Conservation (phyloP, 1,140 invertebrate species). For the Anthonomus grandis region DNA sequence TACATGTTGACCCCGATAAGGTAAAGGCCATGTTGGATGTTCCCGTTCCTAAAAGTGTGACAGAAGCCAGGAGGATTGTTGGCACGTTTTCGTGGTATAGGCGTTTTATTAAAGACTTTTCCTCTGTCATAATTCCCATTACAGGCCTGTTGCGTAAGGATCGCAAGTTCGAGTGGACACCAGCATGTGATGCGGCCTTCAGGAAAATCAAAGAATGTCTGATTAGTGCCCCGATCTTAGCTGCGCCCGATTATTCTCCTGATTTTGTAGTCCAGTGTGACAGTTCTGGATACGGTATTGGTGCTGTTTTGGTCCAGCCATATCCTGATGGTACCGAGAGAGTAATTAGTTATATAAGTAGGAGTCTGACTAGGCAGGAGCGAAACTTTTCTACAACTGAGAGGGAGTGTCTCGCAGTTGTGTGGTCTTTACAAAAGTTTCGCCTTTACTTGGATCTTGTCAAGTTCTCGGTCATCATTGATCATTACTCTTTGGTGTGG, state of each 20-base stretch:
- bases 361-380: slow-evolving; percentile 40
- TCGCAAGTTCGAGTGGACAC: slow-evolving; percentile 27
- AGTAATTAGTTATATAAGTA: slow-evolving; percentile 51
- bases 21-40: slow-evolving; percentile 36
- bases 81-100: slow-evolving; percentile 49
- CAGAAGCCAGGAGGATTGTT: slow-evolving; percentile 44
- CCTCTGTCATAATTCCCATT: slow-evolving; percentile 3
- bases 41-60: slow-evolving; percentile 32
- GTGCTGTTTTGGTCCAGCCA: slow-evolving; percentile 28
- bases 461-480: slow-evolving; percentile 30
- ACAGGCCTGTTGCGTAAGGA: slow-evolving; percentile 35
- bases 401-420: slow-evolving; percentile 21
- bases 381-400: slow-evolving; percentile 22
- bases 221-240: slow-evolving; percentile 37
- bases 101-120: slow-evolving; percentile 48
- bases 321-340: slow-evolving; percentile 38
- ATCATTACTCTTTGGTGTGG: slow-evolving; percentile 10
- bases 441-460: slow-evolving; percentile 31
- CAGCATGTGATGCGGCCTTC: slow-evolving; percentile 26
- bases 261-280: slow-evolving; percentile 39
- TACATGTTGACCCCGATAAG: slow-evolving; percentile 31
- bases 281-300: slow-evolving; percentile 37
- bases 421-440: slow-evolving; percentile 25
- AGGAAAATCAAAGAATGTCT: slow-evolving; percentile 27
- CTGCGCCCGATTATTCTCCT: slow-evolving; percentile 32